Percentiles rank a stretch among this genome's conserved stretches.
Conservation (phyloP, 2,797 vertebrate species). For the Chaunax sp. region DNA sequence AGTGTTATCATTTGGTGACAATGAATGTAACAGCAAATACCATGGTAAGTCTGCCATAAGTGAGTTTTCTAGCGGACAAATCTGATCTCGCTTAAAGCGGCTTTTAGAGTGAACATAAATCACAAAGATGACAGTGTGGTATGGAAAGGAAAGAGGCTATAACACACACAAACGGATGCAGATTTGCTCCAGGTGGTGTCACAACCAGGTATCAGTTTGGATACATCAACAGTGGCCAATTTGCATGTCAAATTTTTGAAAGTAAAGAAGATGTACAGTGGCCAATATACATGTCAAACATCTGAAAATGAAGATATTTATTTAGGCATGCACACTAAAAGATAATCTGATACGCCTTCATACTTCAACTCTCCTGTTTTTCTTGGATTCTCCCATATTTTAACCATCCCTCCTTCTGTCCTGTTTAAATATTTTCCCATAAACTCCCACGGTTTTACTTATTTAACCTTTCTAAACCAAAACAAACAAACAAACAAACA, state of each 20-base stretch:
- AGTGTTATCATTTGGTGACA: neutral
- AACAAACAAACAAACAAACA: too few species aligned
- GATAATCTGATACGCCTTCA: too few species aligned
- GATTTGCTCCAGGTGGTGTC: slow-evolving; percentile 1
- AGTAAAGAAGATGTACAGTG: neutral
- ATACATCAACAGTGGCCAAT: neutral
- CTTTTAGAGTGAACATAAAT: neutral
- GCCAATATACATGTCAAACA: too few species aligned
- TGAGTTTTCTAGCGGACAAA: neutral
- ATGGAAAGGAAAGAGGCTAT: neutral
- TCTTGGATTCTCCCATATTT: too few species aligned
- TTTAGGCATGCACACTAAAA: too few species aligned
- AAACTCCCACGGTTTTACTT: too few species aligned
- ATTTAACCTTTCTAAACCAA: too few species aligned
- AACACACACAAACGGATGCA: neutral
- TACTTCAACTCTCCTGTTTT: too few species aligned
- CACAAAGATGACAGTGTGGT: neutral
- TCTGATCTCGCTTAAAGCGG: neutral
- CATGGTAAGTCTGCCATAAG: neutral
- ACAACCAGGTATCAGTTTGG: neutral
- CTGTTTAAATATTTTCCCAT: too few species aligned
- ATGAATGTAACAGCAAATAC: neutral
- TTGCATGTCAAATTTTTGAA: neutral
- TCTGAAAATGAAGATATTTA: too few species aligned
- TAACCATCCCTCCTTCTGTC: too few species aligned